Evolutionary conservation across 2,113 vertebrate species (phyloP).

Genomic region (Cheilinus undulatus): DNA sequence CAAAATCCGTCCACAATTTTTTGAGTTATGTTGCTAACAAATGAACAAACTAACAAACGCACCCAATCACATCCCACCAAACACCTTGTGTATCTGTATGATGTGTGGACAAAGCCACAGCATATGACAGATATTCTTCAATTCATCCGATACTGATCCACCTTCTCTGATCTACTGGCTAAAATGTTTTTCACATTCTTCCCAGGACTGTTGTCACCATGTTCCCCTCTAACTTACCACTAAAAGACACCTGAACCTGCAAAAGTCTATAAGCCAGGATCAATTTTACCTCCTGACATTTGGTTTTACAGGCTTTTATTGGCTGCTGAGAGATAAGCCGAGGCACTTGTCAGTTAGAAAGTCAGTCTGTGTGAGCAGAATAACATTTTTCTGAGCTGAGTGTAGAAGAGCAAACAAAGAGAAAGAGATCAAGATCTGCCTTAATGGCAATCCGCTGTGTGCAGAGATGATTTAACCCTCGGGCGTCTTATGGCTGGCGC

Average conservation of each 20-base stretch:
- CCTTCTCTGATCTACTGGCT: not conserved
- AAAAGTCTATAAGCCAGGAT: constrained; percentile 22
- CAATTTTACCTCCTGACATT: constrained; percentile 66
- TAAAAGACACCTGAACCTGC: constrained; percentile 21
- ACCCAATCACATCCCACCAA: no score
- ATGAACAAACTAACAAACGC: no score
- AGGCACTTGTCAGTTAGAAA: constrained; percentile 23
- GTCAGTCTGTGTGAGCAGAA: constrained; percentile 46
- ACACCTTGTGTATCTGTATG: not conserved
- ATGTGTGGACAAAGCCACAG: not conserved
- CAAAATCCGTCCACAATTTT: no score
- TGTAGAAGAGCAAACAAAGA: constrained; percentile 21
- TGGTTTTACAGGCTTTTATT: constrained; percentile 28
- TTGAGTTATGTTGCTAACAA: no score
- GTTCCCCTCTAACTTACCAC: constrained; percentile 8
- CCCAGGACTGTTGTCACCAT: not conserved
- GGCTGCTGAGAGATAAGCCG: constrained; percentile 56
- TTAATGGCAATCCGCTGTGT: constrained; percentile 19
- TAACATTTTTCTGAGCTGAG: constrained; percentile 31
- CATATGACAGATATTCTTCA: not conserved
- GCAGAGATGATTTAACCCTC: constrained; percentile 44
- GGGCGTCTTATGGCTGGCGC: no score
- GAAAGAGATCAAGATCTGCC: constrained; percentile 24
- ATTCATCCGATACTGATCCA: not conserved
- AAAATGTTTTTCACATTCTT: not conserved